Base-by-base conservation (phyloP, 2,888 invertebrate genomes). In the Drosophila barbarae region DNA sequence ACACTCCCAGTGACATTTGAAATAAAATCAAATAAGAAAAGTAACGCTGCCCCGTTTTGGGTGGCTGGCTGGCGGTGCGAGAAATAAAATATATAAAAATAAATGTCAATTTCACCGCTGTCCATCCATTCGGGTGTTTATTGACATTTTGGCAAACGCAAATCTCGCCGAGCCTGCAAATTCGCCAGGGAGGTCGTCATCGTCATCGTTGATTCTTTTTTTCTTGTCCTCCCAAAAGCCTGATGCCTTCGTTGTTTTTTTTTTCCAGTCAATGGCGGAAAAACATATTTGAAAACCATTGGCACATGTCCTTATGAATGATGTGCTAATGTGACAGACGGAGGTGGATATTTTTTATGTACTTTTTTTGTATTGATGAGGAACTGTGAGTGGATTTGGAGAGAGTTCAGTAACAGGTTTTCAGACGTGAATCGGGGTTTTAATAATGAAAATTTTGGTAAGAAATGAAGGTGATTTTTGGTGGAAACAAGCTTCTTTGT, bases 291-390 rank as follows among this genome's bases (percentile, higher is more conserved):
- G 72, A 51, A 65, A 74, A 54, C 80, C 74, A 79, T 73, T 83
- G 86, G 70, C 85, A 79, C 75, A 87, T 87, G 88, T 87, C 86
- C 86, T 87, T 85, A 87, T 87, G 86, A 86, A 87, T 86, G 87
- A 87, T 87, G 87, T 86, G 86, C 82, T 87, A 87, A 87, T 87
- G 87, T 77, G 87, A 87, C 87, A 86, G 78, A 66, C 74, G 65
- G 55, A 70, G 54, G 73, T 69, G 69, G 44, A 47, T 46, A 38
- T 42, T 51, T 53, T 46, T 26, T 60, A 7, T 35, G 9, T 30
- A 3, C 23, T 10, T 13, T 39, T 21, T 23, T 38, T 41, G 34
- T 36, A 34, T 51, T n/a, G 38, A 60, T 46, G 23, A 13, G 39
- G 5, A 13, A 23, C 23, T 35, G 30, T 35, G 23, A 44, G 60